Percentiles rank a stretch among this genome's conserved stretches.
These are phyloP conservation scores for Physocephala rufipes DNA, from an alignment of 2,888 invertebrate genomes.

Conservation along the genomic window DNA sequence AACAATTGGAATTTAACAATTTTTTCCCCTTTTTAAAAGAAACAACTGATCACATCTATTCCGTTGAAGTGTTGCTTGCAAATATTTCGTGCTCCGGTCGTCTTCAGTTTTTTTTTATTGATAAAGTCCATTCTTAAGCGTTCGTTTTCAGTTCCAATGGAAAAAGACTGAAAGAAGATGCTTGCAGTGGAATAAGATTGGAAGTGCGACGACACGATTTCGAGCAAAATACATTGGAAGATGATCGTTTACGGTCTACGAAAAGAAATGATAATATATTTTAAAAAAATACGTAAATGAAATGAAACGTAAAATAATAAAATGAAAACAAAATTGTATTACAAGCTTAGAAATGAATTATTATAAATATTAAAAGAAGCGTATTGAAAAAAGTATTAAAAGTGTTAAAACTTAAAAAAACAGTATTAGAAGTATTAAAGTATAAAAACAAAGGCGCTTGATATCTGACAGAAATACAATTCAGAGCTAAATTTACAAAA, in stretches of 20 bases:
- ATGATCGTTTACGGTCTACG: slow-evolving; percentile 61
- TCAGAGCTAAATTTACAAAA: slow-evolving; percentile 17
- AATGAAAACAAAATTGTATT: neutral
- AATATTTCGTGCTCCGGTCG: slow-evolving; percentile 14
- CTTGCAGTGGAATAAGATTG: slow-evolving; percentile 35
- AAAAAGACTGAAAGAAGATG: slow-evolving; percentile 17
- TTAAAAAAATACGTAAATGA: neutral
- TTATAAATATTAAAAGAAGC: slow-evolving; percentile 11
- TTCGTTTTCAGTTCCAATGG: slow-evolving; percentile 6
- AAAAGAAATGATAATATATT: slow-evolving; percentile 46
- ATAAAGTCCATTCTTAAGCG: slow-evolving; percentile 3
- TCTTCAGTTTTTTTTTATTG: slow-evolving; percentile 5
- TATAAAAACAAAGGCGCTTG: too few species aligned
- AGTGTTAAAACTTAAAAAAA: slow-evolving; percentile 19
- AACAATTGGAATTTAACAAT: neutral
- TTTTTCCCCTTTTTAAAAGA: too few species aligned
- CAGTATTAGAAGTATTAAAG: neutral
- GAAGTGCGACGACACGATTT: slow-evolving; percentile 37
- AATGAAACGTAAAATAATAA: neutral
- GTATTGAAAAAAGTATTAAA: neutral
- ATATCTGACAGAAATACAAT: too few species aligned
- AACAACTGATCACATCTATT: neutral
- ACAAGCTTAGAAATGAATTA: neutral
- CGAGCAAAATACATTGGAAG: slow-evolving; percentile 50
- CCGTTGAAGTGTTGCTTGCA: neutral